phyloP scores from a whole-genome alignment of 2,888 invertebrate species.

The Phrixothrix hirtus region DNA sequence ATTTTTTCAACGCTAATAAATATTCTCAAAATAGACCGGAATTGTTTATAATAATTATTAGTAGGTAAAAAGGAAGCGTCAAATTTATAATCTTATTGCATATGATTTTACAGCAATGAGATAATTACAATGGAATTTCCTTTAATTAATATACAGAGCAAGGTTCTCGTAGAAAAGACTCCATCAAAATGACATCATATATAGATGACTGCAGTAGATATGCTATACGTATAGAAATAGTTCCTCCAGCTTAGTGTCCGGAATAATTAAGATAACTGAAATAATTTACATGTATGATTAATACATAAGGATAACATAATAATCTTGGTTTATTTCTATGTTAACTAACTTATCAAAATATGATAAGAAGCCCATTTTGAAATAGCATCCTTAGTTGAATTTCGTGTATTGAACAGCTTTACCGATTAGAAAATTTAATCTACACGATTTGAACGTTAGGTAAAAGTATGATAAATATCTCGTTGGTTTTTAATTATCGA shows the following conservation, averaged over 20 bases:
- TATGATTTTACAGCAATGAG: too few species aligned
- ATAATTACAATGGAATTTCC: too few species aligned
- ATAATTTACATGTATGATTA: not conserved
- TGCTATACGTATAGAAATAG: not conserved
- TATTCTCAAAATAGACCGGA: too few species aligned
- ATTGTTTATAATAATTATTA: too few species aligned
- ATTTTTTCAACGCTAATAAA: too few species aligned
- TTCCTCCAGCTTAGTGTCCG: not conserved
- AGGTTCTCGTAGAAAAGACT: too few species aligned
- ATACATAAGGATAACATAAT: not conserved
- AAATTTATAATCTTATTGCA: too few species aligned
- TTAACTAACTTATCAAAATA: not conserved
- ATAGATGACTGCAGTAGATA: too few species aligned
- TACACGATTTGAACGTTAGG: slow-evolving; percentile 8
- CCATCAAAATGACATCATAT: too few species aligned
- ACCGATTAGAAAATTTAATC: slow-evolving; percentile 1
- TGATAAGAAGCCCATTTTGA: not conserved
- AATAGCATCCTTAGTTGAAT: slow-evolving; percentile 7
- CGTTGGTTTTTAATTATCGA: not conserved
- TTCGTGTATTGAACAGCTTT: not conserved
- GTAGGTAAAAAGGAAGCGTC: too few species aligned
- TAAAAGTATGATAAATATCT: slow-evolving; percentile 7
- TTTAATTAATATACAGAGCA: too few species aligned
- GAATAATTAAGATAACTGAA: not conserved
- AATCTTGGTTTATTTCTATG: not conserved